Conservation (phyloP, 2,113 vertebrate genomes). For the Thinocorus orbignyianus region DNA sequence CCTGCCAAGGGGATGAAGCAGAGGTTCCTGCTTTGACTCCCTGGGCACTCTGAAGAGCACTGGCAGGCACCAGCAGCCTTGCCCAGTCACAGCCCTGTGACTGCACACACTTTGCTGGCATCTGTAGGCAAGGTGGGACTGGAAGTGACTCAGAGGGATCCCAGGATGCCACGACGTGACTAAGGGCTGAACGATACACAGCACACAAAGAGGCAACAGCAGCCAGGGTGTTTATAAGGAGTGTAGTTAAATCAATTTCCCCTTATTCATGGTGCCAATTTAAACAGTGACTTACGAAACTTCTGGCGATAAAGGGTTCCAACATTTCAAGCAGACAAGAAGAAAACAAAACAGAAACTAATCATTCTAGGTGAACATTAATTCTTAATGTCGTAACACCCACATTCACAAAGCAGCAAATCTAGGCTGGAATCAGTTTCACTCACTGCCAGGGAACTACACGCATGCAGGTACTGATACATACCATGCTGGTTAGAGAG, state of each 20-base stretch:
- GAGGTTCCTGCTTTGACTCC: background rate
- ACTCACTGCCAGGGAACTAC: conserved; percentile 22
- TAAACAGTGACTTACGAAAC: background rate
- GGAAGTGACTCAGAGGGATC: background rate
- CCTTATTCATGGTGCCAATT: background rate
- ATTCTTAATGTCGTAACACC: background rate
- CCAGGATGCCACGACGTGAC: background rate
- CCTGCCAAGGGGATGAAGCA: background rate
- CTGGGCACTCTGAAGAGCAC: background rate
- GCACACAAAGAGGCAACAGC: background rate
- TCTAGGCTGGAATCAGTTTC: background rate
- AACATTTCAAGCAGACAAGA: conserved; percentile 25
- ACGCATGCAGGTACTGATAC: conserved; percentile 1
- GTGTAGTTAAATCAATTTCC: background rate
- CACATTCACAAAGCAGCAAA: background rate
- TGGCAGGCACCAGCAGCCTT: background rate
- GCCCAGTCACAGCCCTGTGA: background rate
- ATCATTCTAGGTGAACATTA: conserved; percentile 20
- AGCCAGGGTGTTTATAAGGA: background rate
- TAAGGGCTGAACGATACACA: background rate
- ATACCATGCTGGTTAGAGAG: conserved; percentile 1
- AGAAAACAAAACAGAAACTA: background rate
- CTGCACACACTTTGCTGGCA: background rate
- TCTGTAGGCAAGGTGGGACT: background rate
- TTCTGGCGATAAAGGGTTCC: background rate